Evolutionary conservation across 2,113 vertebrate genomes (phyloP).

Genomic region (Eulacestoma nigropectus): DNA sequence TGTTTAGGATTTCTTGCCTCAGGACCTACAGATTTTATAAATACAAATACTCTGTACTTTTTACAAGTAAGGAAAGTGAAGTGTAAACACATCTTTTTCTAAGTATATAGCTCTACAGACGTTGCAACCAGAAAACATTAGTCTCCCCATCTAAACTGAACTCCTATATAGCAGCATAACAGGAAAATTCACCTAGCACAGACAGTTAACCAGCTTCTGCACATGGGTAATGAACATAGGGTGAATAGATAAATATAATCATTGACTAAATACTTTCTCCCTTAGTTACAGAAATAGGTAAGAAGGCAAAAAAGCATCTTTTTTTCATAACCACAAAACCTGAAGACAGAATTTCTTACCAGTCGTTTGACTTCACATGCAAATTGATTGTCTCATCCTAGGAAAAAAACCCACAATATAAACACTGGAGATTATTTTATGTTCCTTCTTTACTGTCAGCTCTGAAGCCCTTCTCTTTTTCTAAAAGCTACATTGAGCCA

Average conservation of each 20-base stretch:
- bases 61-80: not conserved
- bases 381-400: constrained; percentile 44
- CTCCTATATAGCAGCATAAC: not conserved
- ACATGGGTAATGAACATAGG: not conserved
- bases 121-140: not conserved
- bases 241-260: not conserved
- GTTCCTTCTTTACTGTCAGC: not conserved
- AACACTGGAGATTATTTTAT: not conserved
- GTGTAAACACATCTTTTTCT: not conserved
- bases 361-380: constrained; percentile 10
- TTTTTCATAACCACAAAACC: not conserved
- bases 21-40: not conserved
- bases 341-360: constrained; percentile 17
- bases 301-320: not conserved
- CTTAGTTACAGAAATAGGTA: not conserved
- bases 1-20: not conserved
- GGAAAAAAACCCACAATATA: not conserved
- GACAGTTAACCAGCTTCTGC: not conserved
- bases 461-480: not conserved
- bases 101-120: not conserved
- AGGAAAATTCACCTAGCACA: not conserved
- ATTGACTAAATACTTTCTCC: not conserved
- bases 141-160: not conserved
- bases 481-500: not conserved
- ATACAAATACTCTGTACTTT: not conserved